Evolutionary conservation across 2,888 invertebrate genomes (phyloP).

Genomic region (Drosophila austrosaltans): DNA sequence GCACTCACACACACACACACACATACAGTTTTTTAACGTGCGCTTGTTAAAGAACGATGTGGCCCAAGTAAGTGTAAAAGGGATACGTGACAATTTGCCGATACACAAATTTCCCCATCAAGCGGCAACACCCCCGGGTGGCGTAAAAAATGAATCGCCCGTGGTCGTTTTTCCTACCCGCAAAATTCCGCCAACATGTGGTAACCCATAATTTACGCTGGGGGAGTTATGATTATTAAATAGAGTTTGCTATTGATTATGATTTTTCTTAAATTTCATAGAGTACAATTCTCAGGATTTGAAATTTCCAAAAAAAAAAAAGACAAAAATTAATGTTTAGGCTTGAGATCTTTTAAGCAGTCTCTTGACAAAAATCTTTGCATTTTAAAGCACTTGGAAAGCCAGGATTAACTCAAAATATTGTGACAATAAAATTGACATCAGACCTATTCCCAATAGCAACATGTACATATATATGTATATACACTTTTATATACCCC

Average conservation of each 20-base stretch:
- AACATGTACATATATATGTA: constrained; percentile 35
- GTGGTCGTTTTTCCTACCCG: constrained; percentile 58
- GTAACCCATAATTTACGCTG: constrained; percentile 74
- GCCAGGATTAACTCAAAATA: constrained; percentile 67
- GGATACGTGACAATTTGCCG: constrained; percentile 74
- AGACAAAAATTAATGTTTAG: too few relatives aligned
- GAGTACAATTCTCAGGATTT: constrained; percentile 12
- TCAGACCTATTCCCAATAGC: constrained; percentile 51
- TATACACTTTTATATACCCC: constrained; percentile 37
- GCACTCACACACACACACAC: constrained; percentile 17
- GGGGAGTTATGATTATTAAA: constrained; percentile 63
- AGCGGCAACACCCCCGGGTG: constrained; percentile 49
- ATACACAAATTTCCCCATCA: constrained; percentile 67
- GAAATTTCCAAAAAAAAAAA: too few relatives aligned
- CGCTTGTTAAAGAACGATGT: constrained; percentile 63
- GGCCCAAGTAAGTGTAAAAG: constrained; percentile 57
- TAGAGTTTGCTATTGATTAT: constrained; percentile 18
- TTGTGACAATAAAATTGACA: constrained; percentile 77
- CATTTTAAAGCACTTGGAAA: constrained; percentile 4
- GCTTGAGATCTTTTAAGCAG: background rate
- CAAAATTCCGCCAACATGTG: constrained; percentile 68
- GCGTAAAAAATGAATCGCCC: constrained; percentile 61
- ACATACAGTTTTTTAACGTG: constrained; percentile 38
- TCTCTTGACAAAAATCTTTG: background rate
- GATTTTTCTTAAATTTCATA: constrained; percentile 20